Evolutionary conservation across 1,140 invertebrate species (phyloP), one percentile per base, ranked within the genome.

Genomic region (Camponotus pennsylvanicus): DNA sequence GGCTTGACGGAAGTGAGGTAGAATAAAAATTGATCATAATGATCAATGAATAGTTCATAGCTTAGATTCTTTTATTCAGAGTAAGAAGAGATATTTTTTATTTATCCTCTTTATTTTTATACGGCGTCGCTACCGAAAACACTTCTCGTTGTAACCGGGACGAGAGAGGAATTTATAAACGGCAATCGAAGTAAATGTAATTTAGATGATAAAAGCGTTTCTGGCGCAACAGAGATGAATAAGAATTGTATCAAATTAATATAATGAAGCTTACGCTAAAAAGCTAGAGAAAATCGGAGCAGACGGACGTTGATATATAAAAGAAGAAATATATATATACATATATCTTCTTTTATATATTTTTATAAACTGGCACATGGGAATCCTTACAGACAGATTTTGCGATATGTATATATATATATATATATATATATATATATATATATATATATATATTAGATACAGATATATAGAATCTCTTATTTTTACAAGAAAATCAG

Each of bases 101-200:
- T 94, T 94, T 93, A 90, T 89, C 88, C 80, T 45, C 85, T 91
- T 94, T 94, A 93, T 94, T 94, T 94, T 94, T 94, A 92, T 93
- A 85, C 67, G 79, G 79, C 85, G 79, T 90, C 69, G 85, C 63
- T 85, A 87, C 45, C 71, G 64, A 75, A 76, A 71, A 52, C 49
- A 52, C 82, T 80, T 69, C 55, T 70, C 27, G 45, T 40, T 61
- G 40, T 69, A 66, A 73, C 37, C 9, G 45, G 15, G 3, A 52
- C 34, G 59, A 84, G 42, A 76, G 59, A 84, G 42, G 63, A n/a
- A 77, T 70, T 71, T 27, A 21, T 40, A 70, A 27, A 80, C 18
- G 8, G 66, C 77, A 64, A 69, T 42, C 32, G n/a, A 42, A 57
- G 2, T 52, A 70, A 13, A 42, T 49, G 32, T 34, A 69, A 21